phyloP scores from a whole-genome alignment of 92 coral and sea anemone species.

The Umimayanthus chanpuru region DNA sequence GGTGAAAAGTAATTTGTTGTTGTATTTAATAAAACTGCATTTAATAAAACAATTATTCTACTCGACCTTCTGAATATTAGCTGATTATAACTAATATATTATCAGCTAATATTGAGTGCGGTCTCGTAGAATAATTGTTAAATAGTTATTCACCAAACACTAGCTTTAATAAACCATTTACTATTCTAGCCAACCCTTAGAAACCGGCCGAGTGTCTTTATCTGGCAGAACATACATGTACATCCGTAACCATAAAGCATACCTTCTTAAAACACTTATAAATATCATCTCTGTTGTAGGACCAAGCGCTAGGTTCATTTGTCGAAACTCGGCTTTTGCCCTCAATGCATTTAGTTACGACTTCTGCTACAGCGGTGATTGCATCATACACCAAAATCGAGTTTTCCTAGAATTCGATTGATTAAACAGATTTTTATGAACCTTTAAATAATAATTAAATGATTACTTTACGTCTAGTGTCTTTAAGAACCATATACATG shows the following conservation, averaged over 20 bases:
- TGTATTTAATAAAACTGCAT: too few relatives aligned
- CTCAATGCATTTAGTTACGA: background rate
- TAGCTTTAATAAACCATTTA: background rate
- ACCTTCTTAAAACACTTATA: conserved; percentile 1
- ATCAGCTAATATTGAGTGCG: too few relatives aligned
- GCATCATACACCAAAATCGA: conserved; percentile 18
- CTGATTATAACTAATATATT: too few relatives aligned
- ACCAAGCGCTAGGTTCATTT: background rate
- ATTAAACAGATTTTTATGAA: background rate
- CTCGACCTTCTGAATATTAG: too few relatives aligned
- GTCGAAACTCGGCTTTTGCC: background rate
- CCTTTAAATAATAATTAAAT: background rate
- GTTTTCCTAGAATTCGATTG: background rate
- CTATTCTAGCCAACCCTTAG: background rate
- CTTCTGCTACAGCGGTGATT: background rate
- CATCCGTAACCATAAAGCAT: background rate
- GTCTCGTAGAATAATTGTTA: too few relatives aligned
- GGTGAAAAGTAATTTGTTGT: too few relatives aligned
- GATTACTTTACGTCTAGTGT: too few relatives aligned
- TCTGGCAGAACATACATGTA: background rate
- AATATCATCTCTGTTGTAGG: background rate
- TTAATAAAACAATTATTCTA: too few relatives aligned
- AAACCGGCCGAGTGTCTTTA: background rate
- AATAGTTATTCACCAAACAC: too few relatives aligned
- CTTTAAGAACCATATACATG: too few relatives aligned